Conservation (phyloP, 2,113 vertebrate genomes). For the Anas platyrhynchos region DNA sequence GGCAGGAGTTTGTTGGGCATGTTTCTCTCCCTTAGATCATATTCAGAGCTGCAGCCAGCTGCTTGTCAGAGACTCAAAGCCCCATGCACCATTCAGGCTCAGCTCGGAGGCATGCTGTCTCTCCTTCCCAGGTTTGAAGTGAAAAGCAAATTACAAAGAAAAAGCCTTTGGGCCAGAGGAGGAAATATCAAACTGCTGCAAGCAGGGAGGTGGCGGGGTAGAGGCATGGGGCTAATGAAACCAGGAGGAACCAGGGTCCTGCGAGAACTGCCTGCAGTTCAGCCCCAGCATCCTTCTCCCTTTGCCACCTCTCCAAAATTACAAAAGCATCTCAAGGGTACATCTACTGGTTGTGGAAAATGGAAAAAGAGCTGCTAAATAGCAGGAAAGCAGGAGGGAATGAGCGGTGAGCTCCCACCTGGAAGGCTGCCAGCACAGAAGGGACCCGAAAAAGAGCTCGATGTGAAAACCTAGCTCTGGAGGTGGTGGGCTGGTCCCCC, state of each 20-base stretch:
- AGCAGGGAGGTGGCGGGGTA: not conserved
- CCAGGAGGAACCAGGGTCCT: not conserved
- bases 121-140: not conserved
- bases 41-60: constrained; percentile 30
- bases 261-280: not conserved
- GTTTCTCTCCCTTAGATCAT: constrained; percentile 23
- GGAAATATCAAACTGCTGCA: not conserved
- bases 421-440: not conserved
- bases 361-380: not conserved
- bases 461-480: not conserved
- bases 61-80: constrained; percentile 52
- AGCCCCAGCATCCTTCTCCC: not conserved
- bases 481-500: not conserved
- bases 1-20: constrained; percentile 25
- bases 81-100: not conserved
- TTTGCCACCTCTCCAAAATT: not conserved
- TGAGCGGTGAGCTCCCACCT: not conserved
- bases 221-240: not conserved
- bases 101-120: constrained; percentile 16
- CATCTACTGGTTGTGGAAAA: not conserved
- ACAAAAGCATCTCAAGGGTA: accelerated
- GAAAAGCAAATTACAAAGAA: not conserved
- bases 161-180: constrained; percentile 33
- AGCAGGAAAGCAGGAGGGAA: not conserved
- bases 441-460: not conserved